Conservation (phyloP, 2,888 invertebrate species). For the Agrochola macilenta region DNA sequence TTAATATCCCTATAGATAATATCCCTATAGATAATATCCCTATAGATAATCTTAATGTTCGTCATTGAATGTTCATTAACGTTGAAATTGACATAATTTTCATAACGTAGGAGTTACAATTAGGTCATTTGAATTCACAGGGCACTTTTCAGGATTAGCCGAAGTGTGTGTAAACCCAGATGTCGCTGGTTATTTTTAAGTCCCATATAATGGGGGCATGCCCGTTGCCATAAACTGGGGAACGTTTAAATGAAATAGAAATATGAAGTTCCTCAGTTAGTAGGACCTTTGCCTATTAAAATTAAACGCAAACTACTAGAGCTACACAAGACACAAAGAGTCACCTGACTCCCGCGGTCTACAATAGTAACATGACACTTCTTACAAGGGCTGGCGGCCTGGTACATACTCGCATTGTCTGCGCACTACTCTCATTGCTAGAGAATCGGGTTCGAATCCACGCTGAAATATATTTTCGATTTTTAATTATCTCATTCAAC, state of each 20-base stretch:
- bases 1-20: background rate
- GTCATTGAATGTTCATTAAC: too few relatives aligned
- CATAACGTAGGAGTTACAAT: background rate
- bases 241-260: background rate
- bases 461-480: background rate
- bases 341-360: constrained; percentile 56
- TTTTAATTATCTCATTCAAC: background rate
- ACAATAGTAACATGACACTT: constrained; percentile 61
- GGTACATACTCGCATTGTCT: constrained; percentile 21
- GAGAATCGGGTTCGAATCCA: too few relatives aligned
- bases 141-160: too few relatives aligned
- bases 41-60: background rate
- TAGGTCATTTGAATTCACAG: background rate
- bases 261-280: background rate
- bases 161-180: background rate
- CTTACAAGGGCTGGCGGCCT: constrained; percentile 52
- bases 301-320: constrained; percentile 1
- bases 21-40: too few relatives aligned
- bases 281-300: background rate
- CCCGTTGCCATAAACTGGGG: background rate
- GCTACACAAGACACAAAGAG: constrained; percentile 44
- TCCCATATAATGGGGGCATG: background rate
- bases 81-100: background rate
- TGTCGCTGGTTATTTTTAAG: background rate
- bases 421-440: background rate